phyloP scores from a whole-genome alignment of 2,797 vertebrate species.

The Anguilla obscura region DNA sequence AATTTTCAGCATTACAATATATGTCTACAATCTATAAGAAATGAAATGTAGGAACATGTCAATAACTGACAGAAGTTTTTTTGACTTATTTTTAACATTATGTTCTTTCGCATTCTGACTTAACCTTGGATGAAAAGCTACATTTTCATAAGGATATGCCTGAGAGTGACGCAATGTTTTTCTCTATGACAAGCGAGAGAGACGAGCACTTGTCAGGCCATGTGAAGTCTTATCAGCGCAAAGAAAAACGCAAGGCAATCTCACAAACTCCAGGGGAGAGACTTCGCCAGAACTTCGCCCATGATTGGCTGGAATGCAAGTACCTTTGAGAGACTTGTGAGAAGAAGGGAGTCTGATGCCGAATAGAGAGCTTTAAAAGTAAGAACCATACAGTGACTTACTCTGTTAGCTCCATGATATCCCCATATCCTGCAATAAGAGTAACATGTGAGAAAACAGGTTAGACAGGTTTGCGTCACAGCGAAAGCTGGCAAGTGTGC shows the following conservation, averaged over 20 bases:
- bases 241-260: conserved; percentile 38
- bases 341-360: not conserved
- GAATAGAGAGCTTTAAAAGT: conserved; percentile 22
- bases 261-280: conserved; percentile 37
- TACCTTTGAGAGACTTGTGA: no score
- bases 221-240: conserved; percentile 40
- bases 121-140: not conserved
- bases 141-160: not conserved
- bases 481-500: not conserved
- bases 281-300: not conserved
- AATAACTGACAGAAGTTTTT: not conserved
- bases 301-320: conserved; percentile 1
- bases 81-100: not conserved
- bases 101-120: not conserved
- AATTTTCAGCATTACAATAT: not conserved
- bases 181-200: not conserved
- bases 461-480: not conserved
- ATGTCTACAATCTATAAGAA: not conserved
- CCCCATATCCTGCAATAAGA: conserved; percentile 52
- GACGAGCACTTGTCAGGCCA: conserved; percentile 29
- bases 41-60: not conserved
- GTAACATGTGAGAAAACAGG: not conserved
- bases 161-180: conserved; percentile 6
- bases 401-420: conserved; percentile 51
- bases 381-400: conserved; percentile 55